These are phyloP conservation scores for Phaonia tiefii DNA, from an alignment of 2,888 invertebrate genomes.

Conservation along the genomic window DNA sequence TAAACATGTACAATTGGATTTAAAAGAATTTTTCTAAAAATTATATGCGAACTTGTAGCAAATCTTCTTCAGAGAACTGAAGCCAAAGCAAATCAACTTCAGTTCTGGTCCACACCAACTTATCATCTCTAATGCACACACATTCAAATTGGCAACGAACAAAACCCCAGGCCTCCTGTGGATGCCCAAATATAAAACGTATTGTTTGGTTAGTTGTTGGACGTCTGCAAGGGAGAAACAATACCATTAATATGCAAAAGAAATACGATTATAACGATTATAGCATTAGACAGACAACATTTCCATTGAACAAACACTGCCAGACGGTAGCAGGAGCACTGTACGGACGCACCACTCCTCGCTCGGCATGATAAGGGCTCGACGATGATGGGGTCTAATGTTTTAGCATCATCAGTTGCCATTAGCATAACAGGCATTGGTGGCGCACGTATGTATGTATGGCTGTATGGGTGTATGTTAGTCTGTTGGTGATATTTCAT, in stretches of 20 bases:
- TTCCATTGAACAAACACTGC: not conserved
- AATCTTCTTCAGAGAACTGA: too few species aligned
- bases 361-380: not conserved
- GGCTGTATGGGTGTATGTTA: too few species aligned
- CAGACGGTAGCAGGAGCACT: slow-evolving; percentile 17
- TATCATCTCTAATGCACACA: not conserved
- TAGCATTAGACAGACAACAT: not conserved
- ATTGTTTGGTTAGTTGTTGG: slow-evolving; percentile 6
- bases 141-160: slow-evolving; percentile 10
- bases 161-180: not conserved
- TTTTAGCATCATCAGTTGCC: slow-evolving; percentile 23
- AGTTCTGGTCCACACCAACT: too few species aligned
- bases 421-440: slow-evolving; percentile 30
- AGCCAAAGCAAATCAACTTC: too few species aligned
- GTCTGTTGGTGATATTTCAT: slow-evolving; percentile 12
- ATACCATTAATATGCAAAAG: slow-evolving; percentile 28
- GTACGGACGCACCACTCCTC: not conserved
- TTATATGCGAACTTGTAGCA: too few species aligned
- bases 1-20: too few species aligned
- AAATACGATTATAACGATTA: slow-evolving; percentile 26
- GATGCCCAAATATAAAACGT: not conserved
- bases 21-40: too few species aligned
- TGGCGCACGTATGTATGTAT: not conserved
- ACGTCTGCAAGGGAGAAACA: not conserved
- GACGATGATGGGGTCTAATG: slow-evolving; percentile 6